Evolutionary conservation across 2,113 vertebrate species (phyloP).

Genomic region (Madoqua kirkii): DNA sequence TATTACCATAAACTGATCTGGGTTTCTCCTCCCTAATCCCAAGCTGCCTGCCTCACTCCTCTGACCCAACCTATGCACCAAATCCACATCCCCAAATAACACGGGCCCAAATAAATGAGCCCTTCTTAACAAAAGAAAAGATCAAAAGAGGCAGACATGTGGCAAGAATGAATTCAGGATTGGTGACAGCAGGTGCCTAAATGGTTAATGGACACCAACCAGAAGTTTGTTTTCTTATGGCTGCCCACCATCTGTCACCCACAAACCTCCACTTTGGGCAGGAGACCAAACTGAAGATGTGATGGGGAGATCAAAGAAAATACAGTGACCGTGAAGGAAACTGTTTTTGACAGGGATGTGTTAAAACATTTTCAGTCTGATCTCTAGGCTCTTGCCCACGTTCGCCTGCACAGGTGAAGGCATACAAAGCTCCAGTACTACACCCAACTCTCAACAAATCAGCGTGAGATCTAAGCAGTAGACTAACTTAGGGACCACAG

Average conservation of each 20-base stretch:
- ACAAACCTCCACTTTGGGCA: slow-evolving; percentile 24
- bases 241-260: neutral
- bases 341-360: neutral
- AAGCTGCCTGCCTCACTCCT: neutral
- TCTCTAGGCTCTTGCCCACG: neutral
- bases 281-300: neutral
- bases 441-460: neutral
- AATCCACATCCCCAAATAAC: neutral
- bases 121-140: neutral
- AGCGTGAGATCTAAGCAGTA: neutral
- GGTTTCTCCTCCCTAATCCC: neutral
- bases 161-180: neutral
- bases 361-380: neutral
- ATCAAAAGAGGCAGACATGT: neutral
- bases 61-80: neutral
- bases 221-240: neutral
- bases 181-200: neutral
- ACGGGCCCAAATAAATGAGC: neutral
- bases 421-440: neutral
- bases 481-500: neutral
- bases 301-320: neutral
- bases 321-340: neutral
- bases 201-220: neutral
- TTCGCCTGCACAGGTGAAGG: neutral
- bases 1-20: neutral